Evolutionary conservation across 2,113 vertebrate species (phyloP), one percentile per base, ranked within the genome.

Genomic region (Ifrita kowaldi): DNA sequence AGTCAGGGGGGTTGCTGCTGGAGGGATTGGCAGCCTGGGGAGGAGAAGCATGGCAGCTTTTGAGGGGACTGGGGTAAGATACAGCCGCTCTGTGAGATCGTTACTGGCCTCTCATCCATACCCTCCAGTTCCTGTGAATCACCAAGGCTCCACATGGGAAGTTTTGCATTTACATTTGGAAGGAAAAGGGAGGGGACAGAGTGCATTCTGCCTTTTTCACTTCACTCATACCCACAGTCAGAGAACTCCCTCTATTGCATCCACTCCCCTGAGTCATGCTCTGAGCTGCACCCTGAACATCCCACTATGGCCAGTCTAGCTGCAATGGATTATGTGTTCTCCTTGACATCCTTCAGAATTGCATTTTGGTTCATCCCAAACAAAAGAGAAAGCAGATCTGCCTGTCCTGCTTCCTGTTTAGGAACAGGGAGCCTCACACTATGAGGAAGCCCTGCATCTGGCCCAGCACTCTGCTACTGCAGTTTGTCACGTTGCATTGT

Each of bases 231-330:
- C 24, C 33, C 39, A 26, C 3, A n/a, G 56, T 0, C 67, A 39
- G 46, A 49, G 24, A 57, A 11, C 16, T 78, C 23, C 10, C 20
- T 69, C 41, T 30, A 24, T 75, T 78, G 71, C 35, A 16, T 39
- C 57, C 28, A 65, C 26, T 79, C 15, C 27, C 19, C 57, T 83
- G 44, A 60, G 27, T 84, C n/a, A 22, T 9, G 12, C 24, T 71
- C 35, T 11, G 2, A 62, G n/a, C 18, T 1, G 3, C 39, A 52
- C 14, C 21, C 49, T 1, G 0, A 20, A 52, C 10, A 69, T 53
- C 11, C 32, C 17, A 13, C n/a, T 71, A 20, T 37, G 27, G 47
- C 56, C 53, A 75, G 19, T 71, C 50, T 22, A 90, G 39, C 28
- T 64, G 13, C 3, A 2, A 20, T 26, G 11, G 41, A 73, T 85